Percentiles rank a stretch among this genome's conserved stretches.
These are phyloP conservation scores for Parus major DNA, from an alignment of 2,113 vertebrate genomes.

Conservation along the genomic window DNA sequence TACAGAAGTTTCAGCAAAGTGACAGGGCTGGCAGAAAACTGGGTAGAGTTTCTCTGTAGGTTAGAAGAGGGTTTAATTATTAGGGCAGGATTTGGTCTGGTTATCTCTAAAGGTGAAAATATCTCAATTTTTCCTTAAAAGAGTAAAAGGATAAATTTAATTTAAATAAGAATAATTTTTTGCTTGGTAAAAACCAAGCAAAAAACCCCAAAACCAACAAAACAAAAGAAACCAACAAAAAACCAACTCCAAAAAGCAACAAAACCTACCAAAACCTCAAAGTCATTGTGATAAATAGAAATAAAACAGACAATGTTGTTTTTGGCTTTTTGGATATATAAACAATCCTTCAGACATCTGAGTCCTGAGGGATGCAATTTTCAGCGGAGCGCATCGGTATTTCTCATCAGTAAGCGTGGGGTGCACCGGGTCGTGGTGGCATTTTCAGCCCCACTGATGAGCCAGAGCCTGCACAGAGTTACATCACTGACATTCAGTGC, in stretches of 20 bases:
- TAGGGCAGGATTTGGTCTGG: background rate
- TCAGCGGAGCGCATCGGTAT: accelerated
- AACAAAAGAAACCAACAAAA: background rate
- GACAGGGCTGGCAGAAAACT: background rate
- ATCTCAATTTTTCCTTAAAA: background rate
- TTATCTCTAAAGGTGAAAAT: background rate
- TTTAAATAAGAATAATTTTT: too few species aligned
- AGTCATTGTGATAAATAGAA: background rate
- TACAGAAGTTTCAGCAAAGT: background rate
- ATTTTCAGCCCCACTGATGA: background rate
- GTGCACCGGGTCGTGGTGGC: background rate
- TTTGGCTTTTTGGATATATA: background rate
- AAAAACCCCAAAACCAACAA: background rate
- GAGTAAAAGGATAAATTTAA: background rate
- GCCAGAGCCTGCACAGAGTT: accelerated
- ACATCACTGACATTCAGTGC: background rate
- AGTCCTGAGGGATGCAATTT: background rate
- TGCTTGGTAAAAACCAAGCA: background rate
- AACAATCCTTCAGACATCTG: background rate
- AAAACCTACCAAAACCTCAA: background rate
- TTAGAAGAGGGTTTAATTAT: background rate
- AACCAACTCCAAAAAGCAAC: background rate
- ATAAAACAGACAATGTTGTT: background rate
- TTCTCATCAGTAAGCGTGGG: background rate
- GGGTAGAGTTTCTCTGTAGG: background rate